These are phyloP conservation scores for Odontesthes bonariensis DNA, from an alignment of 2,113 vertebrate species.

Conservation along the genomic window DNA sequence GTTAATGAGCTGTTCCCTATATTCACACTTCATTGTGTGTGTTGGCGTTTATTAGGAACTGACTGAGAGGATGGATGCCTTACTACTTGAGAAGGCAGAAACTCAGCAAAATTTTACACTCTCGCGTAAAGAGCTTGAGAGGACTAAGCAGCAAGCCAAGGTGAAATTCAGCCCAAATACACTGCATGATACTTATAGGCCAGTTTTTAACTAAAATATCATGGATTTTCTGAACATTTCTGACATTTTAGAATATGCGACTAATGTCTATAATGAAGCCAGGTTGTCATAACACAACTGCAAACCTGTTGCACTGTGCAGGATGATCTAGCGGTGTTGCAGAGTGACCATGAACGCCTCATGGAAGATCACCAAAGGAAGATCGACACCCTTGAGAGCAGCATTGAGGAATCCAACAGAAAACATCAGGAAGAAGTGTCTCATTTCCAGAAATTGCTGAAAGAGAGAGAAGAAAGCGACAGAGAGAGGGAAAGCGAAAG, in stretches of 20 bases:
- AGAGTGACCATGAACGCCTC: slow-evolving; percentile 81
- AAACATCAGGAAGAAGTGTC: slow-evolving; percentile 84
- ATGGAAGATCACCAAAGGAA: slow-evolving; percentile 79
- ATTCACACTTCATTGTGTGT: not conserved
- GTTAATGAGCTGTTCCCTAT: not conserved
- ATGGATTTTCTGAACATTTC: not conserved
- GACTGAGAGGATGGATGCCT: slow-evolving; percentile 88
- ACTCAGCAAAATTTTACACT: slow-evolving; percentile 87
- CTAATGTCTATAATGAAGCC: not conserved
- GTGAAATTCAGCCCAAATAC: slow-evolving; percentile 70
- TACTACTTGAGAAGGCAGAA: slow-evolving; percentile 96
- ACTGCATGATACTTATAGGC: not conserved
- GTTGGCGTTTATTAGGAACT: slow-evolving; percentile 85
- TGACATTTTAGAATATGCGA: not conserved
- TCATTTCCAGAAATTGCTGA: slow-evolving; percentile 83
- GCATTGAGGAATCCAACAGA: slow-evolving; percentile 74
- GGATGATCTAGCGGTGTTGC: slow-evolving; percentile 82
- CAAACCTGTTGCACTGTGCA: slow-evolving; percentile 68
- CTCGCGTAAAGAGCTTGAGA: slow-evolving; percentile 88
- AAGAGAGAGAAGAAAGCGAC: slow-evolving; percentile 76
- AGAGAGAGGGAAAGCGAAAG: slow-evolving; percentile 74
- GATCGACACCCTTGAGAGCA: slow-evolving; percentile 82
- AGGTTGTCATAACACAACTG: not conserved
- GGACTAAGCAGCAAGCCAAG: slow-evolving; percentile 86
- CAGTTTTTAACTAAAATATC: not conserved